Evolutionary conservation across 2,888 invertebrate genomes (phyloP), one percentile per base, ranked within the genome.

Genomic region (Meiosimyza decipiens): DNA sequence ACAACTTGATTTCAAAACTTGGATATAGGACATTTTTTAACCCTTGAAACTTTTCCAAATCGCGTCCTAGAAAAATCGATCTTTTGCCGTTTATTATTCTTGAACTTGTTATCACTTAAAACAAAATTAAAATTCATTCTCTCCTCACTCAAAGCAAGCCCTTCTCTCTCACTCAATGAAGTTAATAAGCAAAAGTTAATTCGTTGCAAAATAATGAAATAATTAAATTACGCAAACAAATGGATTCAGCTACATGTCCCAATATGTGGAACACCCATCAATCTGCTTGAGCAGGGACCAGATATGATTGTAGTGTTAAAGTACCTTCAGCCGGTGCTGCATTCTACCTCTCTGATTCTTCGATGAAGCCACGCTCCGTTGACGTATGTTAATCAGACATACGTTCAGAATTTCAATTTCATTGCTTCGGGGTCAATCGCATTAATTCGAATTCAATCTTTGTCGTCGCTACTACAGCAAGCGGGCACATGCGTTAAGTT

Each of bases 361-460:
- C 22, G 18, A 40, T 15, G 49, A 51, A 63, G 28, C 12, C 47
- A 49, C 52, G 22, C 82, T 81, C 82, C 83, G 83, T 83, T 84
- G 85, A 83, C 86, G 84, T 85, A 85, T 85, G 86, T 84, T 86
- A 85, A 85, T 86, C 84, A 86, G 84, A 83, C 85, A 82, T 79
- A 85, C 83, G 85, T 81, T 83, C 82, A 79, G 79, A 74, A 77
- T 76, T 78, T 74, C 78, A 79, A 76, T 75, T 71, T 60, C 69
- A 74, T 76, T 77, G 79, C 79, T 80, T 76, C 77, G 79, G 80
- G 85, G 84, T 85, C 84, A 85, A 83, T 80, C 82, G 82, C 81
- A 84, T 85, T 85, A 84, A 84, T 85, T 82, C 84, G 84, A 83
- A 83, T 82, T 82, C 80, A 83, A 84, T 84, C 82, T 80, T 77